A percentile compares a stretch with the other conserved stretches of the same genome.
Evolutionary conservation across 2,888 invertebrate genomes (phyloP).

Genomic region (Ptychoptera albimana): DNA sequence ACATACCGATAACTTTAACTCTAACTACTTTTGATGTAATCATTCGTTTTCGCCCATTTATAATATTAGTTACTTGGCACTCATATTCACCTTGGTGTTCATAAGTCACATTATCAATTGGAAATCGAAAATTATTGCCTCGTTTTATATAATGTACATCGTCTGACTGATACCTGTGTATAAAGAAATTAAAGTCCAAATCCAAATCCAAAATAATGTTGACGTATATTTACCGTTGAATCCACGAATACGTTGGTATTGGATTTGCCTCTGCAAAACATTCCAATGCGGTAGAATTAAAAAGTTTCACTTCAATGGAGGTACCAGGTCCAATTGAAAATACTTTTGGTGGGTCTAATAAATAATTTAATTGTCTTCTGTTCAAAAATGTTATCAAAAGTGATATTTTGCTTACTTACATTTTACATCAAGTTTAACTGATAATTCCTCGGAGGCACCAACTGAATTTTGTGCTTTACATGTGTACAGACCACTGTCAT

Average conservation of each 20-base stretch:
- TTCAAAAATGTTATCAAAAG: too few species aligned
- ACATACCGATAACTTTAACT: slow-evolving; percentile 60
- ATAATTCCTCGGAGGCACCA: slow-evolving; percentile 67
- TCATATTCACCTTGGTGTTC: slow-evolving; percentile 76
- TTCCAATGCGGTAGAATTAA: slow-evolving; percentile 65
- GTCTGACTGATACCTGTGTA: neutral
- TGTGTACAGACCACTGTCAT: slow-evolving; percentile 53
- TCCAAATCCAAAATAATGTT: too few species aligned
- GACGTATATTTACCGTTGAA: slow-evolving; percentile 41
- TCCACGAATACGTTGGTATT: slow-evolving; percentile 69
- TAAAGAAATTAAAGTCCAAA: too few species aligned
- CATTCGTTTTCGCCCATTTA: slow-evolving; percentile 59
- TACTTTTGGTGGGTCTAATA: slow-evolving; percentile 64
- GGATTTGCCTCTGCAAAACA: slow-evolving; percentile 83
- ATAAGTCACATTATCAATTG: slow-evolving; percentile 72
- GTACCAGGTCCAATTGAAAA: slow-evolving; percentile 68
- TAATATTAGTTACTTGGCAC: slow-evolving; percentile 70
- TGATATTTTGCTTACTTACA: slow-evolving; percentile 43
- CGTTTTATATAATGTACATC: slow-evolving; percentile 36
- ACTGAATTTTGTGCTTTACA: slow-evolving; percentile 75
- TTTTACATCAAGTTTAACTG: slow-evolving; percentile 74
- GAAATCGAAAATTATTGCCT: slow-evolving; percentile 59
- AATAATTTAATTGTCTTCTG: slow-evolving; percentile 9
- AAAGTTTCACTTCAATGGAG: slow-evolving; percentile 62
- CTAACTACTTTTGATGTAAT: slow-evolving; percentile 55